These are phyloP conservation scores for Onychomys torridus DNA, from an alignment of 2,797 vertebrate species.

Conservation along the genomic window DNA sequence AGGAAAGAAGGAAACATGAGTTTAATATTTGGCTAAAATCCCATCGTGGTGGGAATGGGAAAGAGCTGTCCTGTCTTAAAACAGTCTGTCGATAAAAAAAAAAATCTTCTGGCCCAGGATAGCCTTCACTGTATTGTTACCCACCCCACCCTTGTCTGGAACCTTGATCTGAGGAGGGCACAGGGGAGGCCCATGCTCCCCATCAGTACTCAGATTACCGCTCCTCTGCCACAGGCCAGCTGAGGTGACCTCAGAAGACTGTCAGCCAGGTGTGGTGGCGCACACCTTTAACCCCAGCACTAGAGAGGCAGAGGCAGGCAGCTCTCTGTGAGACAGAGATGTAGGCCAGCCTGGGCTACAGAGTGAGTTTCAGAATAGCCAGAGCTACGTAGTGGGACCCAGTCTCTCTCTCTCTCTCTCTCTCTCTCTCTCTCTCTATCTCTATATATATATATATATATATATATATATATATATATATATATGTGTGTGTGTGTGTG, in stretches of 20 bases:
- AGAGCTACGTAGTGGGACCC: background rate
- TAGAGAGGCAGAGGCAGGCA: background rate
- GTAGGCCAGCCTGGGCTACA: background rate
- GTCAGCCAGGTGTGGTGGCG: background rate
- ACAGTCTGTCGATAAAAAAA: slow-evolving; percentile 72
- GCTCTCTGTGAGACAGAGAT: background rate
- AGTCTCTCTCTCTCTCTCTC: too few relatives aligned
- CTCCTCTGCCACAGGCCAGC: background rate
- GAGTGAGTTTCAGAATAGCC: background rate
- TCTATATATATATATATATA: too few relatives aligned
- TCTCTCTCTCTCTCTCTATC: too few relatives aligned
- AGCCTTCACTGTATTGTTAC: background rate
- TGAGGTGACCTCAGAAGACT: background rate
- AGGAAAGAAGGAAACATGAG: slow-evolving; percentile 63
- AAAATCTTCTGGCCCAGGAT: background rate
- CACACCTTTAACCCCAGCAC: background rate
- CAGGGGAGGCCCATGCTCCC: too few relatives aligned
- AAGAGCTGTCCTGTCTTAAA: slow-evolving; percentile 63
- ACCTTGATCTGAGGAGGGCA: background rate
- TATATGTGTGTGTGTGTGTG: too few relatives aligned
- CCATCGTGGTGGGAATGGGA: background rate
- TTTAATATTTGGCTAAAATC: slow-evolving; percentile 78
- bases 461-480: too few relatives aligned
- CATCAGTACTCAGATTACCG: background rate
- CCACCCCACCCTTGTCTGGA: too few relatives aligned